Evolutionary conservation across 2,888 invertebrate species (phyloP), one percentile per base, ranked within the genome.

Genomic region (Drosophila quinaria): DNA sequence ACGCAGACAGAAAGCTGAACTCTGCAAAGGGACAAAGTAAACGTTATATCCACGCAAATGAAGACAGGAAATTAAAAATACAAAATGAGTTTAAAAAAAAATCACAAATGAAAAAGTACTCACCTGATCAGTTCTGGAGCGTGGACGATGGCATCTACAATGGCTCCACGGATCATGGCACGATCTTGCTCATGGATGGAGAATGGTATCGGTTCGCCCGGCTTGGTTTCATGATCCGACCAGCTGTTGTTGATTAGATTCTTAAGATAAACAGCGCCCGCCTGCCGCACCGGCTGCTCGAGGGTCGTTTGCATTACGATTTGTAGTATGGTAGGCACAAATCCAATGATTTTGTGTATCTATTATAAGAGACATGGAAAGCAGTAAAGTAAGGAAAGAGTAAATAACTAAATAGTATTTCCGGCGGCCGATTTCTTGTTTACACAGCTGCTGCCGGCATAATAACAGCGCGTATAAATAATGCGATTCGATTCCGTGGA

Each of bases 151-250:
- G 99, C 98, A 92, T 99, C 98, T n/a, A 99, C 97, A 85, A 99
- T 96, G 67, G 96, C 95, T 89, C 97, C 97, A 70, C 99, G 94
- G 81, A 99, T 96, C 94, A 98, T 95, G 11, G 96, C 96, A 83
- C 98, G 95, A 93, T 99, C 99, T 92, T 99, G 98, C 93, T 99
- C 99, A 88, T 99, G 98, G 87, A 99, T 96, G 79, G 95, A 96
- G 93, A 98, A 99, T 19, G 96, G 96, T 65, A 95, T 93, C 4
- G 96, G 95, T 76, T 95, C 95, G 10, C 96, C 96, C 50, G 95
- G 94, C 78, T 96, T 96, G 0, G 94, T 93, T 87, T 97, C 97
- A 80, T 95, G 95, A 81, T 97, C 97, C 74, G 95, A 95, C 99
- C 99, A 99, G 93, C 95, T 96, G 87, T 95, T 95, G 31, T 95